Base-by-base conservation (phyloP, 2,113 vertebrate species). In the Sorex fumeus region DNA sequence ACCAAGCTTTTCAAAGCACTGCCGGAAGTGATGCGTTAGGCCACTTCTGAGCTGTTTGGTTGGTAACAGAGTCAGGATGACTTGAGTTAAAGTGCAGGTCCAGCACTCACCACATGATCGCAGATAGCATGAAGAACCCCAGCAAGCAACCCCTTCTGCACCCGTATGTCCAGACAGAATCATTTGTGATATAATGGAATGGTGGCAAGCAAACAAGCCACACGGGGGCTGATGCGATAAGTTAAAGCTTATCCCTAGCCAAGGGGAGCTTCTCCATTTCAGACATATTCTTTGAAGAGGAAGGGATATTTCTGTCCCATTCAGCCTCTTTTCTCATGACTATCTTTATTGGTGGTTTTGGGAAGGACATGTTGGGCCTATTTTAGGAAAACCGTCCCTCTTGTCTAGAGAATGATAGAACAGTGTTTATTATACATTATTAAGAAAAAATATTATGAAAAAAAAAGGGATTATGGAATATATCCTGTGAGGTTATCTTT, bases 151-250 rank as follows among this genome's bases (percentile, higher is more conserved):
- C 32, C 12, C 85, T 80, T 79, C 57, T 57, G 36, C 69, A 67
- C 36, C 64, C 88, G 25, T 13, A 74, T n/a, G 57, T 10, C 40
- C n/a, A 62, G 40, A 64, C 40, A 62, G 64, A 92, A 93, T 80
- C 72, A 88, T 84, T 62, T 88, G 50, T 27, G 60, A 36, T 72
- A 15, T 36, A 85, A 95, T 47, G 45, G 64, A 86, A 90, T 43
- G 40, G 71, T 0, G 90, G 66, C 50, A 82, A 92, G 67, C 3
- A 62, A 93, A 69, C 80, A 62, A 84, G 47, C 70, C 70, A 72
- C 47, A 10, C 60, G n/a, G 21, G 67, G 11, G n/a, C 12, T 36
- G 77, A 70, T n/a, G 21, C 25, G 8, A 15, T 43, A 57, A 84
- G 85, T 74, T 12, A 79, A 25, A 30, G n/a, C 11, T 9, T 25